Percentiles rank a stretch among this genome's conserved stretches.
Evolutionary conservation across 2,797 vertebrate species (phyloP).

Genomic region (Betta splendens): DNA sequence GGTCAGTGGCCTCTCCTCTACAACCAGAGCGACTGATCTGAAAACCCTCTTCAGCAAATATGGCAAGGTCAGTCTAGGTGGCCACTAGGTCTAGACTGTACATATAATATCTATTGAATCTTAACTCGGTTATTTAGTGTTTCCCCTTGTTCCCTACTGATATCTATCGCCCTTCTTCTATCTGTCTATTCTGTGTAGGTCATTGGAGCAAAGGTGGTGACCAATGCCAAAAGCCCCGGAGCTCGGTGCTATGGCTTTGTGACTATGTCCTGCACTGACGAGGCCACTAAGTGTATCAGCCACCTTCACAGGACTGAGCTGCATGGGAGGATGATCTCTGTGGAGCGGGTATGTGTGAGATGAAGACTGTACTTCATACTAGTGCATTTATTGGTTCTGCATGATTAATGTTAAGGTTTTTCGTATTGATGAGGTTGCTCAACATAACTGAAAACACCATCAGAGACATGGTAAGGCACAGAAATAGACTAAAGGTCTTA

Average conservation of each 20-base stretch:
- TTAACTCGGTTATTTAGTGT: not conserved
- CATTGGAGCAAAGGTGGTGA: slow-evolving; percentile 96
- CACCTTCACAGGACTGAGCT: slow-evolving; percentile 96
- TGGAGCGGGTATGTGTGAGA: slow-evolving; percentile 85
- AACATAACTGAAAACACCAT: no score
- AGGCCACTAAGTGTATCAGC: slow-evolving; percentile 92
- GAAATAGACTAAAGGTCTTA: no score
- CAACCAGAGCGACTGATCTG: slow-evolving; percentile 96
- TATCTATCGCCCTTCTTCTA: not conserved
- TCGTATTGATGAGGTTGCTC: no score
- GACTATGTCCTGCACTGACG: slow-evolving; percentile 93
- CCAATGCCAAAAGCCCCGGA: slow-evolving; percentile 95
- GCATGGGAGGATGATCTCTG: slow-evolving; percentile 97
- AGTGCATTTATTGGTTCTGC: not conserved
- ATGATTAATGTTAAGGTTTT: not conserved
- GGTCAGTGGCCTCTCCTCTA: slow-evolving; percentile 97
- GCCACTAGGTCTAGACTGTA: fast-evolving
- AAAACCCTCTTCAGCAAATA: slow-evolving; percentile 98
- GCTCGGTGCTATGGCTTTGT: slow-evolving; percentile 98
- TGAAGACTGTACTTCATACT: not conserved
- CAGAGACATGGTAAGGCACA: no score
- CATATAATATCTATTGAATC: not conserved
- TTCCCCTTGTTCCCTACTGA: not conserved
- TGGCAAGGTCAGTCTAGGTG: slow-evolving; percentile 87
- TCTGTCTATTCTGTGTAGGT: slow-evolving; percentile 77